Percentiles rank a stretch among this genome's conserved stretches.
Conservation (phyloP, 2,113 vertebrate genomes). For the Phylloscopus trochiloides region DNA sequence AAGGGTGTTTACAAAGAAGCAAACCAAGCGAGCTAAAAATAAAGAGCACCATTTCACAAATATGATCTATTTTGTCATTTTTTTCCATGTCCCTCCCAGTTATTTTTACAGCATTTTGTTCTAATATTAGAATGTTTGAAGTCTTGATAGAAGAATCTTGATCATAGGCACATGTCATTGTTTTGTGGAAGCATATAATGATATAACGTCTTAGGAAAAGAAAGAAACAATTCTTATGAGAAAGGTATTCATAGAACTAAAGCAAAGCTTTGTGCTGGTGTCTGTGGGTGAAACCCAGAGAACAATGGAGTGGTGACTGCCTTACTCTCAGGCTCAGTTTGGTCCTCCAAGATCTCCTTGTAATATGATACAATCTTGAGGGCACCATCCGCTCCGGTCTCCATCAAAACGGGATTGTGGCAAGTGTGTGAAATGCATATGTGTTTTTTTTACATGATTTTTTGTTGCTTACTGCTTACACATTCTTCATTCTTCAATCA, state of each 20-base stretch:
- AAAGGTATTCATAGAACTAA: slow-evolving; percentile 58
- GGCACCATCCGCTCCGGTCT: neutral
- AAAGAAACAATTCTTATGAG: slow-evolving; percentile 54
- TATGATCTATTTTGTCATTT: neutral
- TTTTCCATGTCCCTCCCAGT: neutral
- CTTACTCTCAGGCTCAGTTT: neutral
- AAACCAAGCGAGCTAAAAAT: slow-evolving; percentile 10
- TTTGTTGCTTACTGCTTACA: neutral
- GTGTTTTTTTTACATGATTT: neutral
- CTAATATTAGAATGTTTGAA: slow-evolving; percentile 17
- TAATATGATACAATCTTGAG: neutral
- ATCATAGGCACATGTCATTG: neutral
- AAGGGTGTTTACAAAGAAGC: neutral
- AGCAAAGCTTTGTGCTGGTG: neutral
- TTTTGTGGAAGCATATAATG: slow-evolving; percentile 14
- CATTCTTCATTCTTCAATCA: slow-evolving; percentile 2
- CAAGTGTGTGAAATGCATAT: neutral
- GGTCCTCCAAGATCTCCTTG: neutral
- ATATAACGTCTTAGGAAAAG: slow-evolving; percentile 38
- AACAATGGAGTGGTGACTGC: neutral
- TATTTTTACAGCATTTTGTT: slow-evolving; percentile 33
- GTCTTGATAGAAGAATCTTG: neutral
- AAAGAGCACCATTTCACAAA: neutral
- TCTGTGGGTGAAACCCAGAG: neutral
- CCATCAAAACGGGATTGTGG: neutral